Evolutionary conservation across 2,888 invertebrate species (phyloP).

Genomic region (Rosalia funebris): DNA sequence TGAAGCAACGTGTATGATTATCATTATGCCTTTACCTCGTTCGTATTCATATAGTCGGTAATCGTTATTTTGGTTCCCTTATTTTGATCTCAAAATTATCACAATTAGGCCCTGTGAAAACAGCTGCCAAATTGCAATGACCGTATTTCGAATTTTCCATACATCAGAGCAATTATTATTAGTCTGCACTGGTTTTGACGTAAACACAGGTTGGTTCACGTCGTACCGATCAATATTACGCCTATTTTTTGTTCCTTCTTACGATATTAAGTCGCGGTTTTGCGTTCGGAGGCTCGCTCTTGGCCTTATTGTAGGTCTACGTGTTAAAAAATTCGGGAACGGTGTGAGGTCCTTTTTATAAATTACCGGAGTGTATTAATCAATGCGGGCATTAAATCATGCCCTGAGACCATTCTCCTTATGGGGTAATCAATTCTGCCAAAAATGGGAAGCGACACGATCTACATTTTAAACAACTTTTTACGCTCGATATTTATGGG

Average conservation of each 20-base stretch:
- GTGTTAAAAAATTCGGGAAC: constrained; percentile 41
- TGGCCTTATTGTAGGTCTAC: constrained; percentile 15
- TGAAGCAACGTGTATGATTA: too few species aligned
- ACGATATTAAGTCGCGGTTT: not conserved
- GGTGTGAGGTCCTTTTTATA: constrained; percentile 50
- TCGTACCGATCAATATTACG: not conserved
- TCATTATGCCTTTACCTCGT: too few species aligned
- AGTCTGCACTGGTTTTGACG: not conserved
- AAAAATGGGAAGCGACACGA: constrained; percentile 42
- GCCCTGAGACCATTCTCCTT: constrained; percentile 45
- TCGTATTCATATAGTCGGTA: too few species aligned
- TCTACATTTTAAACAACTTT: constrained; percentile 42
- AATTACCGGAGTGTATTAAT: constrained; percentile 48
- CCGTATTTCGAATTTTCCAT: constrained; percentile 6
- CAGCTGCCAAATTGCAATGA: constrained; percentile 19
- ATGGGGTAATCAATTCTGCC: constrained; percentile 41
- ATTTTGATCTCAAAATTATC: constrained; percentile 1
- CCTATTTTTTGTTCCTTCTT: constrained; percentile 3
- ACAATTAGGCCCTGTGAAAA: not conserved
- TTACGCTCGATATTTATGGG: constrained; percentile 3
- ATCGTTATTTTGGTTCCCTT: too few species aligned
- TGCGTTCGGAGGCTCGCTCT: not conserved
- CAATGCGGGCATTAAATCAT: constrained; percentile 47
- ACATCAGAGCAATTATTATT: not conserved
- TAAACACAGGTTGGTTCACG: constrained; percentile 9